Base-by-base conservation (phyloP, 2,797 vertebrate species). In the Silurus lanzhouensis region DNA sequence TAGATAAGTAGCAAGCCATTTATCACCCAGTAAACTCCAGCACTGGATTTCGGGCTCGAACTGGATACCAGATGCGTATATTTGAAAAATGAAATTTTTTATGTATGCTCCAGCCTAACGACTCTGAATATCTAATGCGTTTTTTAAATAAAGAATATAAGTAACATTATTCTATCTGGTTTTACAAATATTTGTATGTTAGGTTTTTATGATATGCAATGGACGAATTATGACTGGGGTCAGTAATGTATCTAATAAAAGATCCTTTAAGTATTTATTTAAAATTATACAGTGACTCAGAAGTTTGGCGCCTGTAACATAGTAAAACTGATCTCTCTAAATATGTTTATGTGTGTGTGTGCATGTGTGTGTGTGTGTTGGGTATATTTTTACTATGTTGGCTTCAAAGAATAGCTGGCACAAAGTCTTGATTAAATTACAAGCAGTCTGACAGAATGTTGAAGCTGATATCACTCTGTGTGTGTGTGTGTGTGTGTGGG, bases 351-450 rank as follows among this genome's bases (percentile, higher is more conserved):
- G 22, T 86, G 83, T 82, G 82, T 75, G 84, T 76, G 74, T 58
- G 74, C 1, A 1, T 31, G 57, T 20, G 75, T 55, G 48, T 74
- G 48, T 25, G 68, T 70, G 71, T 72, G 77, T 6, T n/a, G 61
- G 67, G 85, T 57, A 85, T 88, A 89, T 89, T 89, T 89, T 83
- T 89, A 89, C 71, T 83, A 67, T 61, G 46, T 77, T 76, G 22
- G 76, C 86, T 87, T 89, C 88, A 89, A 88, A 89, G 88, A 90
- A 86, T 87, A 90, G 85, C 88, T 88, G 63, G 80, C 88, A 89
- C 85, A 89, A 88, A 88, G 83, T 89, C 86, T 90, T 87, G 89
- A 89, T 88, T 88, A 81, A 88, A 89, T 89, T 89, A 85, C 83
- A 84, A 55, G 46, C 81, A 15, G 67, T 85, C 64, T 87, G 84